These are phyloP conservation scores for Nasonia oneida DNA, from an alignment of 2,888 invertebrate species.

Conservation along the genomic window DNA sequence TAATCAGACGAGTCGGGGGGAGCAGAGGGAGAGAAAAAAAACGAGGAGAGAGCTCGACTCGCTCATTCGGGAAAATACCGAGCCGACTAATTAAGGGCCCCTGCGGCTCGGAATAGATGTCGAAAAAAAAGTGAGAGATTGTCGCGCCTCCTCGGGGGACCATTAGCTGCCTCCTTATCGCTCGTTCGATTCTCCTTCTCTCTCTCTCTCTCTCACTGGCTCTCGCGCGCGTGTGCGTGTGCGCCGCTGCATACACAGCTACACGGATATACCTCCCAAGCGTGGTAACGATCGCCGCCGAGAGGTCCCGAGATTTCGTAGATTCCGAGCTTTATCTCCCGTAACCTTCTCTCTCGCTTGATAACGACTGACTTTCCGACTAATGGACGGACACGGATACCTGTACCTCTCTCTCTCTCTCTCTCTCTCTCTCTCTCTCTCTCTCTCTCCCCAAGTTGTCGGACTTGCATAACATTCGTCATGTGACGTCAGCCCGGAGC, in stretches of 20 bases:
- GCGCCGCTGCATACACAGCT: neutral
- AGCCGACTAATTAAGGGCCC: neutral
- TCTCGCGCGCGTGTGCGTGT: neutral
- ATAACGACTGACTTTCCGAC: conserved; percentile 31
- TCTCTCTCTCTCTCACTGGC: neutral
- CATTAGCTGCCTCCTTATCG: conserved; percentile 18
- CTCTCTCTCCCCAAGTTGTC: neutral
- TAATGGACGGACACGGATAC: conserved; percentile 4
- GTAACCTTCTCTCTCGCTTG: neutral
- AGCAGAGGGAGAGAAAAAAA: neutral
- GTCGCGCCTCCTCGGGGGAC: neutral
- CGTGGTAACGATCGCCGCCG: conserved; percentile 16
- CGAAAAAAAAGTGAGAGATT: neutral
- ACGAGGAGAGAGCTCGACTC: neutral
- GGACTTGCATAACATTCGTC: conserved; percentile 49
- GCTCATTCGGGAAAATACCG: conserved; percentile 7
- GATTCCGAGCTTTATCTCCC: neutral
- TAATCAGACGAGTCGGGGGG: neutral
- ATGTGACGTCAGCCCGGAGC: neutral
- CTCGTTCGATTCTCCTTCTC: conserved; percentile 6
- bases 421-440: neutral
- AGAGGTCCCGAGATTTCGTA: conserved; percentile 6
- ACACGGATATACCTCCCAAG: neutral
- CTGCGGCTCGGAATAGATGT: neutral
- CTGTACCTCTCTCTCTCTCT: neutral